Percentiles rank a stretch among this genome's conserved stretches.
Conservation (phyloP, 2,888 invertebrate genomes). For the Orthosia incerta region DNA sequence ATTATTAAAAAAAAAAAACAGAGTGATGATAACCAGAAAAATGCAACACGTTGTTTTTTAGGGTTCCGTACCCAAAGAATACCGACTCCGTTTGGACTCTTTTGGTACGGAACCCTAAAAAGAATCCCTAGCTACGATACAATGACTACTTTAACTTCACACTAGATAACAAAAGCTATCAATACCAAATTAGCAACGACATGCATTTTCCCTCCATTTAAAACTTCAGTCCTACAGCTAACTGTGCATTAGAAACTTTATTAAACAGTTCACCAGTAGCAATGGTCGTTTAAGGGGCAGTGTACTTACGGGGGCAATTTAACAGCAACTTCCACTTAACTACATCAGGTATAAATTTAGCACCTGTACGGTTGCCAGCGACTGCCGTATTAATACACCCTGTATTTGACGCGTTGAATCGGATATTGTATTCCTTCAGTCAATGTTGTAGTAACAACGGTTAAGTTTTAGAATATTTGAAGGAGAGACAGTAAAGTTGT, state of each 20-base stretch:
- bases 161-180: neutral
- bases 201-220: conserved; percentile 24
- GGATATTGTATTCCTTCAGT: conserved; percentile 1
- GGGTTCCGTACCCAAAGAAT: no score
- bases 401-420: conserved; percentile 16
- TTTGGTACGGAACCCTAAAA: no score
- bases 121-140: no score
- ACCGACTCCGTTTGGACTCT: no score
- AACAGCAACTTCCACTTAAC: conserved; percentile 61
- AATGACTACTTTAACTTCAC: neutral
- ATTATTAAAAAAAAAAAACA: neutral
- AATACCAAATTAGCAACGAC: conserved; percentile 1
- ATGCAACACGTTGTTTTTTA: no score
- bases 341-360: conserved; percentile 53
- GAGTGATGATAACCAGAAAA: neutral
- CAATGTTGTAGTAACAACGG: neutral
- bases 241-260: conserved; percentile 42
- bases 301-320: conserved; percentile 70
- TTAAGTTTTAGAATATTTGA: neutral
- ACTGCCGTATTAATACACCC: conserved; percentile 47
- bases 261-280: conserved; percentile 41
- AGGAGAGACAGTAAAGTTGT: no score
- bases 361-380: conserved; percentile 56
- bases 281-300: conserved; percentile 65
- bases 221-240: conserved; percentile 28